Conservation (phyloP, 1,140 invertebrate species). For the Cheumatopsyche charites region DNA sequence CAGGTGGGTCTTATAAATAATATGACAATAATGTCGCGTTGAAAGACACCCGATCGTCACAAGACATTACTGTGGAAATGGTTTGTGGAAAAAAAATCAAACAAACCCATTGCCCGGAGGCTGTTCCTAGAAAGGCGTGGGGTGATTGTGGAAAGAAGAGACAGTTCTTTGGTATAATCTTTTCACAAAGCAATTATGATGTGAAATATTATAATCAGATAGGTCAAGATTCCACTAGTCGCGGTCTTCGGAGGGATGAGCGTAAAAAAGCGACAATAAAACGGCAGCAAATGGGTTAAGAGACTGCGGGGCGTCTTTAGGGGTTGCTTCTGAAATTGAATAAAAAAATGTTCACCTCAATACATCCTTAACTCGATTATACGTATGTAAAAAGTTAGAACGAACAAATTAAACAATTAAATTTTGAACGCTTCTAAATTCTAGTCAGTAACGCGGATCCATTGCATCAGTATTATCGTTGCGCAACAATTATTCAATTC, state of each 20-base stretch:
- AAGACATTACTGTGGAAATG: slow-evolving; percentile 12
- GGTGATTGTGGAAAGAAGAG: slow-evolving; percentile 4
- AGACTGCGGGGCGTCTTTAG: slow-evolving; percentile 30
- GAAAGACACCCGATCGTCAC: slow-evolving; percentile 39
- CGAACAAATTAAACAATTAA: neutral
- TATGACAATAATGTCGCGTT: slow-evolving; percentile 42
- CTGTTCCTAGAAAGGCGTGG: slow-evolving; percentile 25
- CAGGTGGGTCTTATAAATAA: slow-evolving; percentile 44
- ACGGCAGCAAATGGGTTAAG: slow-evolving; percentile 41
- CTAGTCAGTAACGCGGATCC: neutral
- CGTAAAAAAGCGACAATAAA: slow-evolving; percentile 31
- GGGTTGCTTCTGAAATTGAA: slow-evolving; percentile 9
- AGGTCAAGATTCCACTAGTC: slow-evolving; percentile 28
- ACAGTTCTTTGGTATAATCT: slow-evolving; percentile 41
- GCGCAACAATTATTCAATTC: slow-evolving; percentile 4
- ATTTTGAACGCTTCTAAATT: neutral
- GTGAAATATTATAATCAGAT: slow-evolving; percentile 49
- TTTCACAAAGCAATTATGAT: slow-evolving; percentile 47
- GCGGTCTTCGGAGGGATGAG: neutral
- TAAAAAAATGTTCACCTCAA: too few species aligned
- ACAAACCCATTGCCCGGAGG: neutral
- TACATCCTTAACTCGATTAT: too few species aligned
- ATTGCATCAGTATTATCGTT: neutral
- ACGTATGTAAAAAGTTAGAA: too few species aligned
- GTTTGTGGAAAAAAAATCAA: neutral